phyloP scores from a whole-genome alignment of 2,113 vertebrate species.

The Trematomus loennbergii region DNA sequence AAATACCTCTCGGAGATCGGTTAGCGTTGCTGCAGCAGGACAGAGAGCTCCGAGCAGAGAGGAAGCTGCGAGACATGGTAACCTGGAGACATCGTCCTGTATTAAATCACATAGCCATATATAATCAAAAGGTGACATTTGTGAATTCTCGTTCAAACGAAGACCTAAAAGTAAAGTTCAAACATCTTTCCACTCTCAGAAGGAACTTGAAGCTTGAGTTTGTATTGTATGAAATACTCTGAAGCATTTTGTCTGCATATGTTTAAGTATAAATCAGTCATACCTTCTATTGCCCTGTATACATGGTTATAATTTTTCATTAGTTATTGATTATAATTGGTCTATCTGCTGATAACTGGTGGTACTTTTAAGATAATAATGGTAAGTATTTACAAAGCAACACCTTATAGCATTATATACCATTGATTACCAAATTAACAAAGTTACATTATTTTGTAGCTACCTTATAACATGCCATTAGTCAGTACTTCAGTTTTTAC shows the following conservation, averaged over 20 bases:
- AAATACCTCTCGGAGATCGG: constrained; percentile 86
- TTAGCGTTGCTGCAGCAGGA: constrained; percentile 91
- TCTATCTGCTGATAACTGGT: not conserved
- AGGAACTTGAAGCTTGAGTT: constrained; percentile 5
- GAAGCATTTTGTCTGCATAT: not conserved
- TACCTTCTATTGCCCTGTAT: not conserved
- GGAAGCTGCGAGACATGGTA: constrained; percentile 95
- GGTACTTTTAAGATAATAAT: not conserved
- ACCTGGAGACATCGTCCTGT: constrained; percentile 1
- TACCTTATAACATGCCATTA: not conserved
- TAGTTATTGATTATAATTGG: not conserved
- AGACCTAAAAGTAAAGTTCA: not conserved
- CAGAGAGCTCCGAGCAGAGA: constrained; percentile 91
- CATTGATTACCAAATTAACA: not conserved
- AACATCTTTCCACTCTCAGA: not conserved
- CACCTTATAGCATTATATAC: too few relatives aligned
- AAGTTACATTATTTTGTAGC: not conserved
- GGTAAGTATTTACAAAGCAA: not conserved
- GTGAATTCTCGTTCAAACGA: not conserved
- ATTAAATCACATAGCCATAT: not conserved
- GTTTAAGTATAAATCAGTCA: not conserved
- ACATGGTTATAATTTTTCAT: not conserved
- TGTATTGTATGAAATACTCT: not conserved
- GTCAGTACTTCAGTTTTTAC: not conserved
- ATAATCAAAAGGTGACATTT: not conserved